These are phyloP conservation scores for Cylindroiulus punctatus DNA, from an alignment of 2,888 invertebrate species.

Conservation along the genomic window DNA sequence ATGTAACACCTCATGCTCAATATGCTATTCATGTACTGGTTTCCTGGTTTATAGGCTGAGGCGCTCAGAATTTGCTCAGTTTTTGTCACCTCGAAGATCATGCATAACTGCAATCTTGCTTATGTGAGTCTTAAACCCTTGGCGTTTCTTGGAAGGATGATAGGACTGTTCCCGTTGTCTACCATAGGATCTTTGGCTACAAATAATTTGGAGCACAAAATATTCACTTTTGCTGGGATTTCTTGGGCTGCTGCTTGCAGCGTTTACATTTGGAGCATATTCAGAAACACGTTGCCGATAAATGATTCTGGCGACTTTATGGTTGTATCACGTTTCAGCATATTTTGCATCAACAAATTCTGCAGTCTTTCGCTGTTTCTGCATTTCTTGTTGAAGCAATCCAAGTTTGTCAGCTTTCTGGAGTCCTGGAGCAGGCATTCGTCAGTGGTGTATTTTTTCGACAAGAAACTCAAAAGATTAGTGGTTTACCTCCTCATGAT, in stretches of 20 bases:
- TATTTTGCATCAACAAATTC: not conserved
- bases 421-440: not conserved
- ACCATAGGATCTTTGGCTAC: not conserved
- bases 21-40: not conserved
- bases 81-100: not conserved
- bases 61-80: not conserved
- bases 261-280: not conserved
- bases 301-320: not conserved
- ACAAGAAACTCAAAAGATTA: not conserved
- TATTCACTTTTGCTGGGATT: not conserved
- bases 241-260: not conserved
- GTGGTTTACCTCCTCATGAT: not conserved
- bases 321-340: not conserved
- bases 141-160: not conserved
- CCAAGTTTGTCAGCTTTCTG: not conserved
- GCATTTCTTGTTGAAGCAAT: conserved; percentile 4
- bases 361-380: not conserved
- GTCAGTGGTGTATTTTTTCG: not conserved
- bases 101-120: not conserved
- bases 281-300: not conserved
- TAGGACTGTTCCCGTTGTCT: not conserved
- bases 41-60: not conserved
- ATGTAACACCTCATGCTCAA: not conserved
- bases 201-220: not conserved
- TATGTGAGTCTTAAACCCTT: not conserved